These are phyloP conservation scores for Agonopterix alstromeriana DNA, from an alignment of 2,888 invertebrate species.

Conservation along the genomic window DNA sequence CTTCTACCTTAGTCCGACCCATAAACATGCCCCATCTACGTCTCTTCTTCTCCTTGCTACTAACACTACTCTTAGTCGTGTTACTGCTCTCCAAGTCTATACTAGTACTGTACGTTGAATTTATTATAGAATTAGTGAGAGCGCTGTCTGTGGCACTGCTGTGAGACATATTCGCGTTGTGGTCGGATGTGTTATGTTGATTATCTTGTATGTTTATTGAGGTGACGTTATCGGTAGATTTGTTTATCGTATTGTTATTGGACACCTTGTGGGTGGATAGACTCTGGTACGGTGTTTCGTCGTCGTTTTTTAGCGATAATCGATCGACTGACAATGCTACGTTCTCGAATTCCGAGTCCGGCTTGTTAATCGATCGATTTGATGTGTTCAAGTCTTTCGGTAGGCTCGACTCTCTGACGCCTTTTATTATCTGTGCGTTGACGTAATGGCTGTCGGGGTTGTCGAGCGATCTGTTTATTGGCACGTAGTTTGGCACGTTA, in stretches of 20 bases:
- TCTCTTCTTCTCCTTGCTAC: conserved; percentile 77
- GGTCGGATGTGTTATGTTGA: conserved; percentile 8
- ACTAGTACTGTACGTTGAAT: conserved; percentile 47
- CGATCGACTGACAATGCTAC: conserved; percentile 42
- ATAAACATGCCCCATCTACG: conserved; percentile 83
- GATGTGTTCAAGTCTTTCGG: conserved; percentile 48
- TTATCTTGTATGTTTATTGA: conserved; percentile 48
- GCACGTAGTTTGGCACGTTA: conserved; percentile 27
- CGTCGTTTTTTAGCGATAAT: conserved; percentile 46
- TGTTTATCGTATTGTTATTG: conserved; percentile 49
- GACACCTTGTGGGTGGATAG: conserved; percentile 55
- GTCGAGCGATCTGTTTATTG: conserved; percentile 26
- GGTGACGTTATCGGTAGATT: conserved; percentile 52
- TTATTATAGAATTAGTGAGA: conserved; percentile 40
- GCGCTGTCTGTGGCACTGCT: conserved; percentile 33
- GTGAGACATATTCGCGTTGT: conserved; percentile 25
- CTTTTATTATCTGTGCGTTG: conserved; percentile 66
- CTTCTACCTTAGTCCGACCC: conserved; percentile 74
- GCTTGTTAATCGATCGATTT: conserved; percentile 34
- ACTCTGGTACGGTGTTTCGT: conserved; percentile 67
- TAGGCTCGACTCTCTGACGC: conserved; percentile 54
- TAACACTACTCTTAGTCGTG: conserved; percentile 35
- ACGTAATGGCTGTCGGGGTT: conserved; percentile 54
- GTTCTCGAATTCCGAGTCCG: conserved; percentile 41
- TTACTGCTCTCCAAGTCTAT: conserved; percentile 37